Percentiles rank a stretch among this genome's conserved stretches.
Evolutionary conservation across 2,113 vertebrate genomes (phyloP).

Genomic region (Lophochroa leadbeateri): DNA sequence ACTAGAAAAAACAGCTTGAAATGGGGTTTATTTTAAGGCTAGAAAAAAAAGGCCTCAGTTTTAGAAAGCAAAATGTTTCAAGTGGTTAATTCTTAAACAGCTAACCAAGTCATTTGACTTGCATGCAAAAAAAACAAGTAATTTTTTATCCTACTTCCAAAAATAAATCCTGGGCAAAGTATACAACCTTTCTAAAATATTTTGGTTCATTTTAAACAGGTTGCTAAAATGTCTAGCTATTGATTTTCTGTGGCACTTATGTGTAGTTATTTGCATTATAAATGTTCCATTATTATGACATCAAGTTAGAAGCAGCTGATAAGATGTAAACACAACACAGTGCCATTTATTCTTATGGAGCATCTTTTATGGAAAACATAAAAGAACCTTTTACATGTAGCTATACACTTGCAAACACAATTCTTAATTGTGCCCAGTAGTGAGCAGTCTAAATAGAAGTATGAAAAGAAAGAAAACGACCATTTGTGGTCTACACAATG

Average conservation of each 20-base stretch:
- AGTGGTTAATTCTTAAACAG: not conserved
- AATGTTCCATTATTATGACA: not conserved
- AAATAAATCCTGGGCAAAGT: not conserved
- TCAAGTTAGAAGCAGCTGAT: not conserved
- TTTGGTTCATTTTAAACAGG: not conserved
- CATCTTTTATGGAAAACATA: not conserved
- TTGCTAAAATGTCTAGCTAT: not conserved
- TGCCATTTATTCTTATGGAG: not conserved
- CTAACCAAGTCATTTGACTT: not conserved
- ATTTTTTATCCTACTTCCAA: not conserved
- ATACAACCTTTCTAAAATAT: not conserved
- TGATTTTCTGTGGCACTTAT: not conserved
- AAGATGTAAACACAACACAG: not conserved
- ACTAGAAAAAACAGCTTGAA: not conserved
- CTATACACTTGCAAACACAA: not conserved
- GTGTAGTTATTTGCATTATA: not conserved
- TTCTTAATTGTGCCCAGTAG: not conserved
- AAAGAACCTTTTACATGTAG: not conserved
- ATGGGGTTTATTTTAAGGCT: not conserved
- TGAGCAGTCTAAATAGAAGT: fast-evolving
- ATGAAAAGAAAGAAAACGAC: not conserved
- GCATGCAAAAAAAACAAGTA: not conserved
- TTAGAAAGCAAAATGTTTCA: not conserved
- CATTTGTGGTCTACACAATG: not conserved
- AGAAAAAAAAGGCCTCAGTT: not conserved